These are phyloP conservation scores for Halcyon smyrnensis DNA, from an alignment of 2,797 vertebrate species.

Conservation along the genomic window DNA sequence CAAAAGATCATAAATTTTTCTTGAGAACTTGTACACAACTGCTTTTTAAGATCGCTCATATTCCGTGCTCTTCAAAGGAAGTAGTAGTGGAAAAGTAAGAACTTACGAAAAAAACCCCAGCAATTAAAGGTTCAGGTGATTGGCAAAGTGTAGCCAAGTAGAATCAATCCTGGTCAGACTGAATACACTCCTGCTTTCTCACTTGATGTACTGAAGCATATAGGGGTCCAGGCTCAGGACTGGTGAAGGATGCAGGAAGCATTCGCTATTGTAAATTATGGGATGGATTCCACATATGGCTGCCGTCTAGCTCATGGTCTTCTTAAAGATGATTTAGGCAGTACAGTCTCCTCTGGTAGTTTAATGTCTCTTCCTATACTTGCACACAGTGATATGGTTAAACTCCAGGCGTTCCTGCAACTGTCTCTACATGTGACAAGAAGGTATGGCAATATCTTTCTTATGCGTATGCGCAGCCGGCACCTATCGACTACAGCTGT, in stretches of 20 bases:
- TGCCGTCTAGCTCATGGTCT: not conserved
- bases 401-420: not conserved
- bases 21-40: not conserved
- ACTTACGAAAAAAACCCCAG: not conserved
- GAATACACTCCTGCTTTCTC: not conserved
- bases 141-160: not conserved
- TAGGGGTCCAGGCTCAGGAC: not conserved
- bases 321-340: not conserved
- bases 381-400: not conserved
- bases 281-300: not conserved
- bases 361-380: not conserved
- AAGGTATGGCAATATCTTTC: not conserved
- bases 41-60: not conserved
- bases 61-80: not conserved
- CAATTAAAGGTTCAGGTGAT: not conserved
- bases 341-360: not conserved
- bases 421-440: not conserved
- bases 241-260: not conserved
- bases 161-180: not conserved
- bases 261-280: rapidly evolving
- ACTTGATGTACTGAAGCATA: not conserved
- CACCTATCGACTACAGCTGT: not conserved
- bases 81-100: not conserved
- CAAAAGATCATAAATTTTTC: not conserved
- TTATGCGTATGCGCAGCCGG: rapidly evolving